A percentile compares a stretch with the other conserved stretches of the same genome.
These are phyloP conservation scores for Porites australiensis DNA, from an alignment of 64 coral and sea anemone genomes.

Conservation along the genomic window DNA sequence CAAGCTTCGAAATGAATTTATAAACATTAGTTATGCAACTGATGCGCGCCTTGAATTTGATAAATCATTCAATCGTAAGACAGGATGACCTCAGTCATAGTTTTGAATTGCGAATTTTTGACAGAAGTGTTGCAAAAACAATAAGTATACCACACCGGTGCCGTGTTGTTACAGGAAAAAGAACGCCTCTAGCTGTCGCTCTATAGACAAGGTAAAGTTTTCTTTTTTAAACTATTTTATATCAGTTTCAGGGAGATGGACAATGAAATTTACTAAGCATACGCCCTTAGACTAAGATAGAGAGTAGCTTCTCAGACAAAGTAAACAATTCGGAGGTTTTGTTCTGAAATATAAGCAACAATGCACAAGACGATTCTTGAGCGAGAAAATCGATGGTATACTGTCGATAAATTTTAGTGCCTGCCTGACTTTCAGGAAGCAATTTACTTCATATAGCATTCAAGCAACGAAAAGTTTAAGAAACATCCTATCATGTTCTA, in stretches of 20 bases:
- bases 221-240: no score
- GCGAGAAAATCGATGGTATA: neutral
- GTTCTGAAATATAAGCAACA: neutral
- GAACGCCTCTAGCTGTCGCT: neutral
- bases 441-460: no score
- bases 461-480: no score
- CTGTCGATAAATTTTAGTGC: neutral
- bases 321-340: conserved; percentile 9
- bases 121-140: neutral
- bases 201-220: conserved; percentile 11
- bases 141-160: neutral
- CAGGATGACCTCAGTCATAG: conserved; percentile 34
- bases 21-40: neutral
- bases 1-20: neutral
- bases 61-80: conserved; percentile 3
- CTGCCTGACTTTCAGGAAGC: no score
- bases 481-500: no score
- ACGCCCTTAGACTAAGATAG: neutral
- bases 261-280: neutral
- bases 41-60: neutral
- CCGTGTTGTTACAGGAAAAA: neutral
- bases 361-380: conserved; percentile 15
- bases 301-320: neutral
- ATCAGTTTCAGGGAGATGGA: neutral
- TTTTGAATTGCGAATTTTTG: neutral